Evolutionary conservation across 2,113 vertebrate genomes (phyloP), one percentile per base, ranked within the genome.

Genomic region (Phycodurus eques): DNA sequence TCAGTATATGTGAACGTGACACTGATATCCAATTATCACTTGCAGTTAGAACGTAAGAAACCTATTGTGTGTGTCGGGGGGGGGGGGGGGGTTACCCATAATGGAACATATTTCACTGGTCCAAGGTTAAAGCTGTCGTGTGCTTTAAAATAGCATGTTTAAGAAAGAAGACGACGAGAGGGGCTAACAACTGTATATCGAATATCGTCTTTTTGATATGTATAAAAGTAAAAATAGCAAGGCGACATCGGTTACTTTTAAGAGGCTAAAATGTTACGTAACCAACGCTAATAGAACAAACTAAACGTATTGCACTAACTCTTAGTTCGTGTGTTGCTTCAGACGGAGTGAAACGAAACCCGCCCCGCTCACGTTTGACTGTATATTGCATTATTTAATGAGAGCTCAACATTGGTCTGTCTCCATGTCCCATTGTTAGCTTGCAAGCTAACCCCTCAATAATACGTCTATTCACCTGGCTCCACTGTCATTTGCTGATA

Each of bases 361-460:
- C 43, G 22, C 19, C 42, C 9, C 8, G 12, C 12, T 15, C 8
- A 53, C 20, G 59, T 76, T 17, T 20, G 42, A 27, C 22, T n/a
- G 57, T 51, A 75, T 35, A 51, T 42, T 6, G 27, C 33, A 7
- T 20, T 56, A 46, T 74, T 66, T 71, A 66, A 53, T 47, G 20
- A 70, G n/a, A 66, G 56, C 42, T 14, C 53, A 47, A 19, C 54
- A 20, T 62, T 46, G 20, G n/a, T 78, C 73, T 54, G 80, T 83
- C 77, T 82, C 77, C 57, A n/a, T 44, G 80, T 80, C 72, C 86
- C 83, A 91, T 90, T 91, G 90, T 91, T 91, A 91, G 90, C 90
- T 9, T n/a, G 27, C 11, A 9, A 39, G 83, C 84, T 88, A 89
- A 39, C 78, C 10, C 51, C 67, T 54, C 17, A 64, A 31, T 64